Conservation (phyloP, 2,113 vertebrate genomes). For the Theristicus caerulescens region DNA sequence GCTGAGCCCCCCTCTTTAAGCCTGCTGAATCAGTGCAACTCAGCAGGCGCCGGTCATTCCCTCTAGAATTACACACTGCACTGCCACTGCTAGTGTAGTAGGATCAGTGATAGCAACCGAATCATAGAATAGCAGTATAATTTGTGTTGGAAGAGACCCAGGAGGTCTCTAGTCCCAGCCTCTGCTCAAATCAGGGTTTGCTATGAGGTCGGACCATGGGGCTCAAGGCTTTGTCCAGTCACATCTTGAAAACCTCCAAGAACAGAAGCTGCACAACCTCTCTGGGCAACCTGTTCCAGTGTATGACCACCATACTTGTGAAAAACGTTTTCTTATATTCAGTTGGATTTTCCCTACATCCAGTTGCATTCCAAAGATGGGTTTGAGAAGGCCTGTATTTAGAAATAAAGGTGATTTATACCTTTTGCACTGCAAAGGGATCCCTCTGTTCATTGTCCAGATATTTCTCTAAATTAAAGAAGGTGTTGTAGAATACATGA, state of each 20-base stretch:
- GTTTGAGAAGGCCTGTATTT: not conserved
- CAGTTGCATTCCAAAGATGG: not conserved
- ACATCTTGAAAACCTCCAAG: not conserved
- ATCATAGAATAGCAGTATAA: not conserved
- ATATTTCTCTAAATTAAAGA: conserved; percentile 99
- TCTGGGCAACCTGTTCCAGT: not conserved
- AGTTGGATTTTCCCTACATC: not conserved
- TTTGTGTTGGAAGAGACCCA: not conserved
- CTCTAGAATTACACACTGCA: not conserved
- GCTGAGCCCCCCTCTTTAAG: not conserved
- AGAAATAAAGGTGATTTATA: conserved; percentile 51
- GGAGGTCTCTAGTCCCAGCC: not conserved
- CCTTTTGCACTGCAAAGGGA: conserved; percentile 99
- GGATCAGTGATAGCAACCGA: not conserved
- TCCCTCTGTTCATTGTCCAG: conserved; percentile 99
- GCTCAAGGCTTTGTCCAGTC: not conserved
- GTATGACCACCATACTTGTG: not conserved
- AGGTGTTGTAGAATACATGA: conserved; percentile 97
- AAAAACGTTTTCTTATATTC: not conserved
- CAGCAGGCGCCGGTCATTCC: not conserved
- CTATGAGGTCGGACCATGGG: not conserved
- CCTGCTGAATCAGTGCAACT: not conserved
- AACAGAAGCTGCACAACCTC: not conserved
- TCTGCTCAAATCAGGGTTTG: not conserved
- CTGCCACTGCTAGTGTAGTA: not conserved